Evolutionary conservation across 64 coral and sea anemone genomes (phyloP).

Genomic region (Montipora foliosa): DNA sequence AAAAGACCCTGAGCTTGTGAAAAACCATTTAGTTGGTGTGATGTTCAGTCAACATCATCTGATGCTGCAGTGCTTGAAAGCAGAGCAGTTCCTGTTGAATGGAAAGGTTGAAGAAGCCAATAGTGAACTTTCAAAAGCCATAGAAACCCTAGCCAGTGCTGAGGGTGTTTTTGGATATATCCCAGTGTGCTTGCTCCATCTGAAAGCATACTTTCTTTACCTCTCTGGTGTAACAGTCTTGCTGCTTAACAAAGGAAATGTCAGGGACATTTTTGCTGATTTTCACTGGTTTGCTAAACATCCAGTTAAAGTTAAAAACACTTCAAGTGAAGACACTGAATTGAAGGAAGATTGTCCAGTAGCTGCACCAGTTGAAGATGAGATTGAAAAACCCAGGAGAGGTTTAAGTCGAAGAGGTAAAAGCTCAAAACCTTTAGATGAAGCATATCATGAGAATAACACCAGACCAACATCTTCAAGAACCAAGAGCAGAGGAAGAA

Average conservation of each 20-base stretch:
- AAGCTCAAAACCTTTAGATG: background rate
- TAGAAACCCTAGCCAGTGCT: background rate
- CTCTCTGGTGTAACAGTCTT: constrained; percentile 11
- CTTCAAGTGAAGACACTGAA: background rate
- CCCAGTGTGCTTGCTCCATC: background rate
- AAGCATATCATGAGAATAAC: background rate
- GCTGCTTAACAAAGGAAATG: background rate
- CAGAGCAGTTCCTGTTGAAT: constrained; percentile 10
- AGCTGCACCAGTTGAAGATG: background rate
- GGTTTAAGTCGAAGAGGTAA: background rate
- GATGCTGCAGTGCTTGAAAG: constrained; percentile 23
- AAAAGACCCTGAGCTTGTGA: background rate
- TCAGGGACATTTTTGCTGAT: background rate
- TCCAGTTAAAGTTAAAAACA: background rate
- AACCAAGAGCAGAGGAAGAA: constrained; percentile 46
- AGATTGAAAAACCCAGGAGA: constrained; percentile 27
- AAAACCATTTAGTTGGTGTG: background rate
- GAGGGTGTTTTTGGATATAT: background rate
- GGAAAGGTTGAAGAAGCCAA: constrained; percentile 42
- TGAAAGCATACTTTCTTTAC: constrained; percentile 33
- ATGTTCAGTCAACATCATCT: constrained; percentile 56
- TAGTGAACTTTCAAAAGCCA: constrained; percentile 18
- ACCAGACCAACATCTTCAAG: constrained; percentile 22
- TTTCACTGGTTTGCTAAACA: background rate
- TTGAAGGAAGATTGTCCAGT: background rate